Evolutionary conservation across 2,113 vertebrate species (phyloP).

Genomic region (Chlorodrepanis virens): DNA sequence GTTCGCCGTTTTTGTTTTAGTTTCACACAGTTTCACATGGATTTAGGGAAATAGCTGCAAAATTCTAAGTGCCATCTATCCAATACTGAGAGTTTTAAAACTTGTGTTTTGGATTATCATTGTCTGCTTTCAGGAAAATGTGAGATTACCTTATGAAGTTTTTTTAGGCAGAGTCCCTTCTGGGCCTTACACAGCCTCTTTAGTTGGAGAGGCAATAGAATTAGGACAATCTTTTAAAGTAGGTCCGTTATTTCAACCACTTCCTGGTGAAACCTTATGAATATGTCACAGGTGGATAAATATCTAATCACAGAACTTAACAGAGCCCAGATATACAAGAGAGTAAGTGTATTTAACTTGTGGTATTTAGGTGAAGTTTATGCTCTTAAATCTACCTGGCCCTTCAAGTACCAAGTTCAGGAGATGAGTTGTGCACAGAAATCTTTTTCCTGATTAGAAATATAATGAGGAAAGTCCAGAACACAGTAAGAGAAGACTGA

Average conservation of each 20-base stretch:
- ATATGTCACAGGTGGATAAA: background rate
- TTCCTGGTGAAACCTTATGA: background rate
- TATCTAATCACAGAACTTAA: background rate
- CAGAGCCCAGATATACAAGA: background rate
- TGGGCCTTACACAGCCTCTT: background rate
- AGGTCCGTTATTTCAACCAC: background rate
- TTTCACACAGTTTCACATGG: background rate
- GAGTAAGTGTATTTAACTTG: background rate
- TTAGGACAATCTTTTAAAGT: background rate
- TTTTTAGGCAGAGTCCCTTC: background rate
- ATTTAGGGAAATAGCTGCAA: background rate
- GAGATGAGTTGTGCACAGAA: background rate
- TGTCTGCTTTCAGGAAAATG: background rate
- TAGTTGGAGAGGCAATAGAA: background rate
- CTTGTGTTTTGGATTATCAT: rapidly evolving
- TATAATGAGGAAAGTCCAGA: background rate
- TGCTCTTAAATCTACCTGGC: rapidly evolving
- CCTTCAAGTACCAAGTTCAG: background rate
- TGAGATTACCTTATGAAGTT: background rate
- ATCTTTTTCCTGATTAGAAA: background rate
- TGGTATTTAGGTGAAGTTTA: background rate
- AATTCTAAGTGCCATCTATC: background rate
- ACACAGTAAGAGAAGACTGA: background rate
- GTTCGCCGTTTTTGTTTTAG: background rate
- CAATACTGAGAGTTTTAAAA: background rate